phyloP scores from a whole-genome alignment of 64 coral and sea anemone species.

The Anthopleura sola region DNA sequence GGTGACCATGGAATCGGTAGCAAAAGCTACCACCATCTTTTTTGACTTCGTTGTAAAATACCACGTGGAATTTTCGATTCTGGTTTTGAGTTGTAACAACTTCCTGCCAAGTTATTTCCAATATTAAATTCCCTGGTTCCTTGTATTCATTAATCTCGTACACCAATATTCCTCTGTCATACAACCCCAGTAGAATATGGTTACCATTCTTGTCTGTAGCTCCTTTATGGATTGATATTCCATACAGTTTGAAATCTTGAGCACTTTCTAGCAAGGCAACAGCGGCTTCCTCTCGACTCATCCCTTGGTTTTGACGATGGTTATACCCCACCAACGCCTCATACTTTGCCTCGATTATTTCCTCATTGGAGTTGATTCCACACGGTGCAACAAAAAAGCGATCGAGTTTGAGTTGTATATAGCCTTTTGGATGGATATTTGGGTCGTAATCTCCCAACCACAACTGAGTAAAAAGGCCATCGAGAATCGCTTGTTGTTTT shows the following conservation, averaged over 20 bases:
- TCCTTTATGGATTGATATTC: slow-evolving; percentile 52
- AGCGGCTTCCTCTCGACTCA: slow-evolving; percentile 59
- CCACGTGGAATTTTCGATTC: slow-evolving; percentile 85
- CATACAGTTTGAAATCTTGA: slow-evolving; percentile 50
- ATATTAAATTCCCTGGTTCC: slow-evolving; percentile 42
- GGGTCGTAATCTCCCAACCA: slow-evolving; percentile 80
- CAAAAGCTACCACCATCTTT: slow-evolving; percentile 81
- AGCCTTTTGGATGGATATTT: slow-evolving; percentile 72
- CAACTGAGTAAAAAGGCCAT: slow-evolving; percentile 82
- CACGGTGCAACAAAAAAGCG: slow-evolving; percentile 79
- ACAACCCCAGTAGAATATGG: slow-evolving; percentile 53
- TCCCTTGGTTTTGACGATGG: slow-evolving; percentile 70
- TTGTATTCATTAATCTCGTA: slow-evolving; percentile 46
- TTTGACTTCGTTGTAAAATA: slow-evolving; percentile 62
- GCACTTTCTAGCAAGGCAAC: slow-evolving; percentile 69
- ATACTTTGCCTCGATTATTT: slow-evolving; percentile 67
- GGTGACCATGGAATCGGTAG: slow-evolving; percentile 82
- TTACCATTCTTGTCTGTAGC: slow-evolving; percentile 62
- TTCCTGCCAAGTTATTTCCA: slow-evolving; percentile 69
- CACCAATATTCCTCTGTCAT: slow-evolving; percentile 55
- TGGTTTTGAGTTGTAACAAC: slow-evolving; percentile 56
- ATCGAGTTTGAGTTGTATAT: slow-evolving; percentile 78
- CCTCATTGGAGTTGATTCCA: slow-evolving; percentile 78
- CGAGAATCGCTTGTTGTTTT: slow-evolving; percentile 66
- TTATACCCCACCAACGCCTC: slow-evolving; percentile 64